Conservation (phyloP, 2,113 vertebrate genomes). For the Tringa solitaria region DNA sequence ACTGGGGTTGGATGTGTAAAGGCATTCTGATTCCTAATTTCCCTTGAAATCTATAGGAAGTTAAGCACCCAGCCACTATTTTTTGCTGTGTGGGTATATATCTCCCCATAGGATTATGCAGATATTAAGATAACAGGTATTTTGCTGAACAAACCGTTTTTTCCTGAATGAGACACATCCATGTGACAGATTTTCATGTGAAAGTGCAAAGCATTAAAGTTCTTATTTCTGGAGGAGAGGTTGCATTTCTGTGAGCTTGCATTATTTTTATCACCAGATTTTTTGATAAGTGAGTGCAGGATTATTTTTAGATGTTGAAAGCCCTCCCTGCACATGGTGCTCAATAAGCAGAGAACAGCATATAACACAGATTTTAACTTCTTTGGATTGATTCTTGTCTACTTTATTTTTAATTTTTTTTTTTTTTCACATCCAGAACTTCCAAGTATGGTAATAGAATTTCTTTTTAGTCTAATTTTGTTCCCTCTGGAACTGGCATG, state of each 20-base stretch:
- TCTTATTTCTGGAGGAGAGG: background rate
- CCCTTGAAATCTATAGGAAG: background rate
- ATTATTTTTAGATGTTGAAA: background rate
- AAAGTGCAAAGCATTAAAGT: background rate
- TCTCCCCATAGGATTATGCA: background rate
- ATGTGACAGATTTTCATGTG: background rate
- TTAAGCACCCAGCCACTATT: background rate
- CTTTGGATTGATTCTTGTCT: background rate
- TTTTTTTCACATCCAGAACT: background rate
- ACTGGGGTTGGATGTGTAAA: background rate
- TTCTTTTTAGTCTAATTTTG: background rate
- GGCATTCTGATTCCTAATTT: background rate
- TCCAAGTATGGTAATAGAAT: background rate
- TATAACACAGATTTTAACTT: background rate
- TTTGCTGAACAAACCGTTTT: background rate
- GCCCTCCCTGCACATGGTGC: fast-evolving
- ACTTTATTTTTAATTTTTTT: background rate
- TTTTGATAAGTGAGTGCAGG: background rate
- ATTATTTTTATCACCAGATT: background rate
- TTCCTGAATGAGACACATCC: background rate
- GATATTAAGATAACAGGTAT: background rate
- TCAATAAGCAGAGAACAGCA: background rate
- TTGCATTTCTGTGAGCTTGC: background rate
- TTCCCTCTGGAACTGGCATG: background rate
- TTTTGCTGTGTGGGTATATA: background rate